A percentile compares a stretch with the other conserved stretches of the same genome.
These are phyloP conservation scores for Eucidaris tribuloides DNA, from an alignment of 35 echinoderm and acorn worm genomes.

Conservation along the genomic window DNA sequence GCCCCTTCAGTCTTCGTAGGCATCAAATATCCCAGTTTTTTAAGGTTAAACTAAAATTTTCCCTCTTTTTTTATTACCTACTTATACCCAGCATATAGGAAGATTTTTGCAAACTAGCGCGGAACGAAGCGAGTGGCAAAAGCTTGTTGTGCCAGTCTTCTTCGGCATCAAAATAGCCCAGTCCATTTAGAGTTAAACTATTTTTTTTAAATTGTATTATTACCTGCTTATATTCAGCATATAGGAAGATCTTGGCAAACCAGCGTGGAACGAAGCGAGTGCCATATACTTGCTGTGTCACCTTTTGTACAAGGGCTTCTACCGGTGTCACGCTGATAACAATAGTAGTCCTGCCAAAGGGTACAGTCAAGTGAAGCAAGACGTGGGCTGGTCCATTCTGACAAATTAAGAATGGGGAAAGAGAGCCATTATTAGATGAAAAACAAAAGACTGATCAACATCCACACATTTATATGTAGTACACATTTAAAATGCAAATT, in stretches of 20 bases:
- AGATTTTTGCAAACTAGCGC: slow-evolving; percentile 43
- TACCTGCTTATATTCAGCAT: slow-evolving; percentile 63
- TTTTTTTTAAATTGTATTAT: neutral
- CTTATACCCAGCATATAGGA: slow-evolving; percentile 46
- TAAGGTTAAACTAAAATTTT: too few relatives aligned
- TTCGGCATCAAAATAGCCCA: too few relatives aligned
- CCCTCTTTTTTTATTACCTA: slow-evolving; percentile 41
- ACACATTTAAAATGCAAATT: too few relatives aligned
- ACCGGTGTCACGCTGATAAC: slow-evolving; percentile 63
- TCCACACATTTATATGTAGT: neutral
- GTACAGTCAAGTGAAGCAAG: slow-evolving; percentile 20
- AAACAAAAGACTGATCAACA: neutral
- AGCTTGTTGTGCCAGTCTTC: slow-evolving; percentile 49
- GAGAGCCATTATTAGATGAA: too few relatives aligned
- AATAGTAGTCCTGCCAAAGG: slow-evolving; percentile 26
- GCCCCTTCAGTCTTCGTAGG: too few relatives aligned
- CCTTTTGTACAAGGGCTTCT: slow-evolving; percentile 65
- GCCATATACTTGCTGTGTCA: slow-evolving; percentile 49
- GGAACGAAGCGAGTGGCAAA: slow-evolving; percentile 31
- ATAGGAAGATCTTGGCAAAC: slow-evolving; percentile 57
- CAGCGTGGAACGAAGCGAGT: slow-evolving; percentile 27
- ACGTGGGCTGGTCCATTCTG: slow-evolving; percentile 79
- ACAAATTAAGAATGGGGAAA: neutral
- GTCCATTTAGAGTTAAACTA: too few relatives aligned
- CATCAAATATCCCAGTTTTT: too few relatives aligned